Conservation (phyloP, 2,797 vertebrate genomes). For the Otolemur crassicaudatus region DNA sequence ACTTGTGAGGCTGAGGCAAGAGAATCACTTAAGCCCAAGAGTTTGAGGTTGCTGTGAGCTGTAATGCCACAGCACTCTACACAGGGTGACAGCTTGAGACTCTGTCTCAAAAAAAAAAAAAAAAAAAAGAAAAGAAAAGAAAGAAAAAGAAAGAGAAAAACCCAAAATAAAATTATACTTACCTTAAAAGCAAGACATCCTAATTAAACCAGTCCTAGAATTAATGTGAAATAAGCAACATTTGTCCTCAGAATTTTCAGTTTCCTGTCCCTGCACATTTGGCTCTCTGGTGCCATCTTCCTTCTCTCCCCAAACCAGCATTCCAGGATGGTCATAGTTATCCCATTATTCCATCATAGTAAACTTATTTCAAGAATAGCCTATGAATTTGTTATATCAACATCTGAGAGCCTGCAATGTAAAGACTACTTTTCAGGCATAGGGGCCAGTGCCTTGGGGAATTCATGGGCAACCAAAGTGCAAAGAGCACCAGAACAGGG, state of each 20-base stretch:
- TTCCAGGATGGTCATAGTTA: neutral
- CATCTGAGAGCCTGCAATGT: neutral
- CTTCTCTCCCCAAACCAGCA: neutral
- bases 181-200: neutral
- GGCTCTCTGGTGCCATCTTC: neutral
- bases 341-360: neutral
- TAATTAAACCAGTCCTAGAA: neutral
- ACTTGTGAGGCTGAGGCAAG: no score
- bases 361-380: neutral
- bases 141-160: neutral
- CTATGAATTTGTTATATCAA: neutral
- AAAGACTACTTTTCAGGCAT: neutral
- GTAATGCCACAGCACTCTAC: no score
- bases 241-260: neutral
- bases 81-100: no score
- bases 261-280: neutral
- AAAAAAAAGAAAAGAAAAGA: no score
- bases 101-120: no score
- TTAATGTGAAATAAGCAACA: constrained; percentile 8
- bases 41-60: no score
- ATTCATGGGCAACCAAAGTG: neutral
- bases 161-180: neutral
- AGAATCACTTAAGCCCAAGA: no score
- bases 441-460: neutral
- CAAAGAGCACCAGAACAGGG: neutral